A percentile compares a stretch with the other conserved stretches of the same genome.
phyloP scores from a whole-genome alignment of 2,888 invertebrate species.

The Aromia moschata region DNA sequence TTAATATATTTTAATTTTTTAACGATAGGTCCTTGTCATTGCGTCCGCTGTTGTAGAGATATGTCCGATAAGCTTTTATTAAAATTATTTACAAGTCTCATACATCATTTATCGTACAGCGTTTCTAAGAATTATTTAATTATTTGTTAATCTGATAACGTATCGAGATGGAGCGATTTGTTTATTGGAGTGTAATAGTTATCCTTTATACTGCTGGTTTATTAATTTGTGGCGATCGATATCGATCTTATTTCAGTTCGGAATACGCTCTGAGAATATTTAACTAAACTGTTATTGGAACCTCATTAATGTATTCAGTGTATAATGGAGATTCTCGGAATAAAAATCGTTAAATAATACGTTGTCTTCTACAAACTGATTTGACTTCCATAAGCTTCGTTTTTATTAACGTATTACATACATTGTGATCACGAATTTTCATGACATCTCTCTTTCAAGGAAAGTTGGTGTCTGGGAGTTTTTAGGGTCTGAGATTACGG shows the following conservation, averaged over 20 bases:
- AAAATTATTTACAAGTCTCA: slow-evolving; percentile 22
- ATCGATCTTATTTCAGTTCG: slow-evolving; percentile 10
- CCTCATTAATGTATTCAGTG: neutral
- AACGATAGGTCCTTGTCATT: slow-evolving; percentile 17
- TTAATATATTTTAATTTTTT: neutral
- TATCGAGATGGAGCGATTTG: slow-evolving; percentile 26
- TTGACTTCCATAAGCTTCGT: too few relatives aligned
- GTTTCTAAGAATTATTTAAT: slow-evolving; percentile 27
- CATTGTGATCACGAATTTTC: too few relatives aligned
- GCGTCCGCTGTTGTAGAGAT: slow-evolving; percentile 10
- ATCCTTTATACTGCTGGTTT: slow-evolving; percentile 21
- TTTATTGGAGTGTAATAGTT: slow-evolving; percentile 28
- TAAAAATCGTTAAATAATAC: too few relatives aligned
- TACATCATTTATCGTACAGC: slow-evolving; percentile 22
- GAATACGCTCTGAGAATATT: slow-evolving; percentile 11
- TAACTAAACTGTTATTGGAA: slow-evolving; percentile 11
- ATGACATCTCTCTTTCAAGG: too few relatives aligned
- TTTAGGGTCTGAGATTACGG: too few relatives aligned
- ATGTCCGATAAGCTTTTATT: slow-evolving; percentile 18
- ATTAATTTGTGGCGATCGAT: slow-evolving; percentile 20
- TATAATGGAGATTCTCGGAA: neutral
- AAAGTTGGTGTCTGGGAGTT: too few relatives aligned
- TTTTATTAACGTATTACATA: too few relatives aligned
- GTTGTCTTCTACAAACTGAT: too few relatives aligned
- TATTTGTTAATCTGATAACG: slow-evolving; percentile 22